A percentile compares a stretch with the other conserved stretches of the same genome.
Conservation (phyloP, 2,113 vertebrate genomes). For the Corvus moneduloides region DNA sequence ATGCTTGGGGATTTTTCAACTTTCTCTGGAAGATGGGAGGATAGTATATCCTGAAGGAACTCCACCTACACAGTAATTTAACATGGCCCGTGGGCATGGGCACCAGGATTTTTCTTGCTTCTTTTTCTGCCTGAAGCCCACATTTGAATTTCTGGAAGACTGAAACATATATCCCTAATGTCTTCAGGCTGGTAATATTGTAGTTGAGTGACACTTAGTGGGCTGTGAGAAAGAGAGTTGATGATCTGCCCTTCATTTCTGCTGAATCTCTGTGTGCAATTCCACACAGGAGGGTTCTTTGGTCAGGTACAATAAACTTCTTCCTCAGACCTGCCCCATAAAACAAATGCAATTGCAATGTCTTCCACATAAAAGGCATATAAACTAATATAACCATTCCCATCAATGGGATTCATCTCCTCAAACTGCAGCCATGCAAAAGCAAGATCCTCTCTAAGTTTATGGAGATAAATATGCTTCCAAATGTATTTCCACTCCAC, state of each 20-base stretch:
- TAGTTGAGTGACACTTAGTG: not conserved
- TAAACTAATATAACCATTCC: not conserved
- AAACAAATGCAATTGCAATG: not conserved
- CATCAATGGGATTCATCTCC: not conserved
- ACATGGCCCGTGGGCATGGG: not conserved
- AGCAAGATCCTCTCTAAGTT: not conserved
- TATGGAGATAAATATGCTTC: not conserved
- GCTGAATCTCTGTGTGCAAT: not conserved
- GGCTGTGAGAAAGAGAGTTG: not conserved
- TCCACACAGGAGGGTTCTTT: not conserved
- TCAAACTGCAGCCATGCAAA: not conserved
- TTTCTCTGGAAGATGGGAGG: not conserved
- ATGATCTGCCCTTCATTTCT: not conserved
- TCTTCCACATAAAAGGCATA: not conserved
- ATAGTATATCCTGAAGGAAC: not conserved
- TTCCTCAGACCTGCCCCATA: not conserved
- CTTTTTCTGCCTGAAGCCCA: not conserved
- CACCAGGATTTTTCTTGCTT: not conserved
- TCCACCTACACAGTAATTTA: not conserved
- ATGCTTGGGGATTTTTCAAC: not conserved
- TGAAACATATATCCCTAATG: not conserved
- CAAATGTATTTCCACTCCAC: not conserved
- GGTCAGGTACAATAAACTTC: not conserved
- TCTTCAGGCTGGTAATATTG: not conserved
- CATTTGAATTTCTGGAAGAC: not conserved